phyloP scores from a whole-genome alignment of 53 echinoderm and acorn worm species.

The Temnopleurus reevesii region DNA sequence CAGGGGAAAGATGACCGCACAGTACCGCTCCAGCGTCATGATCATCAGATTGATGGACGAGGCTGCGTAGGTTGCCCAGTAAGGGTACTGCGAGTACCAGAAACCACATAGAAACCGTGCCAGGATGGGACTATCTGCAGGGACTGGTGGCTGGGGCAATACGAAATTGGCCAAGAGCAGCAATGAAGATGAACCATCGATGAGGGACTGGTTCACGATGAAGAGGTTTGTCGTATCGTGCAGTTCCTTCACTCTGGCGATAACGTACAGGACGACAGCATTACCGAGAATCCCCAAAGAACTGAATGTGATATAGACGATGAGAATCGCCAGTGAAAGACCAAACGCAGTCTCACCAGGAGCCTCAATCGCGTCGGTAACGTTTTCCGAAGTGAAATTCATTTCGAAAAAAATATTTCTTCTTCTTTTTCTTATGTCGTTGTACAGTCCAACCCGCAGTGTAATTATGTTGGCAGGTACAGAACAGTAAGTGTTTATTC shows the following conservation, averaged over 20 bases:
- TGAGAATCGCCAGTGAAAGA: too few species aligned
- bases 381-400: too few species aligned
- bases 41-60: conserved; percentile 55
- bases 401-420: too few species aligned
- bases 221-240: conserved; percentile 35
- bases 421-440: too few species aligned
- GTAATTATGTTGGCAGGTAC: too few species aligned
- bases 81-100: conserved; percentile 71
- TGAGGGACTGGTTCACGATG: conserved; percentile 30
- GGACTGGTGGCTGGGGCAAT: conserved; percentile 12
- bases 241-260: background rate
- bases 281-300: conserved; percentile 1
- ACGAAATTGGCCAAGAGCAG: conserved; percentile 36
- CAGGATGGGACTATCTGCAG: background rate
- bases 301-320: conserved; percentile 18
- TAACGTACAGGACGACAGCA: conserved; percentile 38
- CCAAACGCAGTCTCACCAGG: too few species aligned
- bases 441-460: too few species aligned
- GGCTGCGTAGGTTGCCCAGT: conserved; percentile 59
- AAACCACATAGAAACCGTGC: conserved; percentile 66
- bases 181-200: conserved; percentile 16
- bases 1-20: conserved; percentile 60
- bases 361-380: too few species aligned
- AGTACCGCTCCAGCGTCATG: conserved; percentile 69
- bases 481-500: too few species aligned